A percentile compares a stretch with the other conserved stretches of the same genome.
These are phyloP conservation scores for Theretra japonica DNA, from an alignment of 2,888 invertebrate genomes.

Conservation along the genomic window DNA sequence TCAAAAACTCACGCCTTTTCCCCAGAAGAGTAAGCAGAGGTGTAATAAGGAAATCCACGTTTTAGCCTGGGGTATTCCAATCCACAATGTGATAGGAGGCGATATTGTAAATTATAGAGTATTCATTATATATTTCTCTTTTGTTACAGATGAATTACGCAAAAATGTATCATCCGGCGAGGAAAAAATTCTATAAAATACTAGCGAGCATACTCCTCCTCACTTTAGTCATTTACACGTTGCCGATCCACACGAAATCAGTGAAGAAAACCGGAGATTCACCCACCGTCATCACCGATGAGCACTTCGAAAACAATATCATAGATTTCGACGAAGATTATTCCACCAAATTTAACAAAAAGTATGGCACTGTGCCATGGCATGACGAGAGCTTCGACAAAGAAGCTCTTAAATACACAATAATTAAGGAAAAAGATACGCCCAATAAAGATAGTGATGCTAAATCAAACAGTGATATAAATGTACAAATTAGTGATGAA, in stretches of 20 bases:
- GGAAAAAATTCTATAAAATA: constrained; percentile 68
- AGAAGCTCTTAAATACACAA: constrained; percentile 69
- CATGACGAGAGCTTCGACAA: constrained; percentile 61
- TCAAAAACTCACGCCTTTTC: no score
- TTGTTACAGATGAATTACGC: constrained; percentile 65
- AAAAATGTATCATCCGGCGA: constrained; percentile 68
- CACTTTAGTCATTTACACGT: constrained; percentile 42
- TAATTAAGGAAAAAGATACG: constrained; percentile 53
- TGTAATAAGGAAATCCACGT: no score
- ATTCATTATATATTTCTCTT: no score
- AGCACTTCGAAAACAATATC: constrained; percentile 69
- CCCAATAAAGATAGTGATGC: constrained; percentile 46
- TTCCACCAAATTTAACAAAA: constrained; percentile 67
- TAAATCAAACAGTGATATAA: constrained; percentile 37
- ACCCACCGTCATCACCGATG: constrained; percentile 44
- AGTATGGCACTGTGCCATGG: constrained; percentile 66
- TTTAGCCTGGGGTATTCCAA: no score
- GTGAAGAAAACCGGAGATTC: not conserved
- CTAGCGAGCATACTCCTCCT: constrained; percentile 65
- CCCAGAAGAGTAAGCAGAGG: no score
- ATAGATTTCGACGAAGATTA: constrained; percentile 77
- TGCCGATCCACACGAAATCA: constrained; percentile 9
- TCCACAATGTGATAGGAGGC: no score
- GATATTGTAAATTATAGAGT: no score
- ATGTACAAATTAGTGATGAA: constrained; percentile 39